Evolutionary conservation across 2,888 invertebrate genomes (phyloP).

Genomic region (Aleiodes alternator): DNA sequence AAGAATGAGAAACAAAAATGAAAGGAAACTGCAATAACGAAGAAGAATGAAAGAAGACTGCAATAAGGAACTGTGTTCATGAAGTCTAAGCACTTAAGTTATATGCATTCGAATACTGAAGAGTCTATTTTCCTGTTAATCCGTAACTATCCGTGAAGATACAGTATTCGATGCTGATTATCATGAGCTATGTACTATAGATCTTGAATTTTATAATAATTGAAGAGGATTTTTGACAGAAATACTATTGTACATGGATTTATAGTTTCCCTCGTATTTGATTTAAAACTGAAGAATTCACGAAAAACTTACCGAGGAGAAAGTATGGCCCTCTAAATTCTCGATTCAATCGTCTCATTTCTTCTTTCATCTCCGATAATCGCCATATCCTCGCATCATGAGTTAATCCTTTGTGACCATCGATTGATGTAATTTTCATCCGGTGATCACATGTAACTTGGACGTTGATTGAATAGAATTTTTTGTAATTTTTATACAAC

Average conservation of each 20-base stretch:
- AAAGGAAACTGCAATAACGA: too few relatives aligned
- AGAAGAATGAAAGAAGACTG: too few relatives aligned
- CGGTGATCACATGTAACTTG: neutral
- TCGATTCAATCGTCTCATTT: neutral
- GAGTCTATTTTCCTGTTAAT: too few relatives aligned
- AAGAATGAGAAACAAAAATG: too few relatives aligned
- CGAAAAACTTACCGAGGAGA: neutral
- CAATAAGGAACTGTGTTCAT: too few relatives aligned
- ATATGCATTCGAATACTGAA: too few relatives aligned
- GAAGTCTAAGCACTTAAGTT: too few relatives aligned
- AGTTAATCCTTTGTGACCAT: neutral
- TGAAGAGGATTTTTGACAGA: too few relatives aligned
- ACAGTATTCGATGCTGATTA: too few relatives aligned
- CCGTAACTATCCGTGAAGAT: too few relatives aligned
- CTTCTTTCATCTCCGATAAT: neutral
- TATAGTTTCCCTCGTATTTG: neutral
- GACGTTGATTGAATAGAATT: neutral
- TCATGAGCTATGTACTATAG: too few relatives aligned
- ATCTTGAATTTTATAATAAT: too few relatives aligned
- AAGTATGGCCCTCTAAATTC: neutral
- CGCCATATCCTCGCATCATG: conserved; percentile 4
- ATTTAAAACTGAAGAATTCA: neutral
- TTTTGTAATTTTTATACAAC: conserved; percentile 15
- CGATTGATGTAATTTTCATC: conserved; percentile 13
- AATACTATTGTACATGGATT: neutral